phyloP scores from a whole-genome alignment of 2,113 vertebrate species.

The Sylvicapra grimmia region DNA sequence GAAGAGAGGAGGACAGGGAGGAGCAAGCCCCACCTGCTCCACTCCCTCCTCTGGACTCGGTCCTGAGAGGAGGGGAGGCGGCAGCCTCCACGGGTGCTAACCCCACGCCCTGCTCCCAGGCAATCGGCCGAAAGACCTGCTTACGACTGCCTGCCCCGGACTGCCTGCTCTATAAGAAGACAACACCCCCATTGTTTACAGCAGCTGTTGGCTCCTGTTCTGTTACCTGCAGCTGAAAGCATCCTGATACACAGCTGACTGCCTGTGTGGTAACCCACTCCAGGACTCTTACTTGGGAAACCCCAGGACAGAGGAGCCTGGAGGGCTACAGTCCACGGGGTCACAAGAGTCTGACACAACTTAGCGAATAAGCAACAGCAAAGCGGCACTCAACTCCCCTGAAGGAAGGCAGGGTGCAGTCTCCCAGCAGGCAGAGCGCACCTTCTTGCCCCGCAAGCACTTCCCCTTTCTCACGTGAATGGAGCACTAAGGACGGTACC shows the following conservation, averaged over 20 bases:
- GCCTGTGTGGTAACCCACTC: background rate
- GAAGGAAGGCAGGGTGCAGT: background rate
- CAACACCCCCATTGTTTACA: background rate
- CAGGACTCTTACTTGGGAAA: background rate
- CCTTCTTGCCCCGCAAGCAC: background rate
- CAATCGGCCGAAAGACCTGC: background rate
- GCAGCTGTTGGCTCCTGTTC: background rate
- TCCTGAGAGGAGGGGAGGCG: background rate
- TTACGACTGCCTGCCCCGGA: background rate
- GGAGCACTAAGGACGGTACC: rapidly evolving
- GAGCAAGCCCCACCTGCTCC: background rate
- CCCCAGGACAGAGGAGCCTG: background rate
- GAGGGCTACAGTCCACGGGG: background rate
- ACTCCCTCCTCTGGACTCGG: background rate
- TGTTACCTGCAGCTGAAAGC: background rate
- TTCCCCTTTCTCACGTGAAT: rapidly evolving
- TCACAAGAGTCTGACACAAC: background rate
- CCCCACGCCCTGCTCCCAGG: background rate
- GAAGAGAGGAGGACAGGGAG: background rate
- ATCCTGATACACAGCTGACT: background rate
- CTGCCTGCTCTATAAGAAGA: background rate
- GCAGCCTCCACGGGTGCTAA: background rate
- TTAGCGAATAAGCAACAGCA: rapidly evolving
- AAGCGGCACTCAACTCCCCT: rapidly evolving
- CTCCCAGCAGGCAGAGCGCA: background rate